These are phyloP conservation scores for Heterochromis multidens DNA, from an alignment of 2,113 vertebrate genomes.

Conservation along the genomic window DNA sequence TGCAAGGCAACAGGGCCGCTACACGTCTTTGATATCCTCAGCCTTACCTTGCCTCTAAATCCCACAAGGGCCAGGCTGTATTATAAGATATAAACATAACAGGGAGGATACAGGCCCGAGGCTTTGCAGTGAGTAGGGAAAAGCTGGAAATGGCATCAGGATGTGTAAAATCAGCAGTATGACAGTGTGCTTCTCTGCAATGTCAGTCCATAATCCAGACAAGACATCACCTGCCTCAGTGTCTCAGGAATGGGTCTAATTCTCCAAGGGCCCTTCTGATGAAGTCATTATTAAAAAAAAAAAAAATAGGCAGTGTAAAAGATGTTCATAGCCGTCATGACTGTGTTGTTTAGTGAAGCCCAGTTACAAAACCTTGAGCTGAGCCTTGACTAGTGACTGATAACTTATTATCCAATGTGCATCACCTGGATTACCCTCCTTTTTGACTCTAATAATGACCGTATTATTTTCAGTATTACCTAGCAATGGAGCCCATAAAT, in stretches of 20 bases:
- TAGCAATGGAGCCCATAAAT: too few species aligned
- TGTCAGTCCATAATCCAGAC: background rate
- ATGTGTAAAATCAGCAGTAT: conserved; percentile 37
- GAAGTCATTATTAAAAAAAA: too few species aligned
- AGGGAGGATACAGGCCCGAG: background rate
- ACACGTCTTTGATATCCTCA: conserved; percentile 7
- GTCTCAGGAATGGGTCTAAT: background rate
- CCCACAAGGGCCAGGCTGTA: conserved; percentile 11
- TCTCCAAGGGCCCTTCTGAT: background rate
- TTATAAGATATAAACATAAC: conserved; percentile 38
- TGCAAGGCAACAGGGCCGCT: conserved; percentile 10
- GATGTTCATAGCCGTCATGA: background rate
- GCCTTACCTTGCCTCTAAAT: conserved; percentile 4
- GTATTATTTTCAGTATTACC: too few species aligned
- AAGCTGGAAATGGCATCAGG: background rate
- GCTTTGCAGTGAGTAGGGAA: background rate
- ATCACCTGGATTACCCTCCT: too few species aligned
- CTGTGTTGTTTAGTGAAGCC: background rate
- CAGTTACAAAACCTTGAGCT: too few species aligned
- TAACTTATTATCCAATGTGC: too few species aligned
- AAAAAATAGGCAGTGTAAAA: background rate
- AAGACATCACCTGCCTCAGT: background rate
- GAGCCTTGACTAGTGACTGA: too few species aligned
- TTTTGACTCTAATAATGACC: too few species aligned
- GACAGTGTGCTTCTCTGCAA: background rate